Conservation (phyloP, 1,140 invertebrate genomes). For the Pseudomyrmex cubaensis region DNA sequence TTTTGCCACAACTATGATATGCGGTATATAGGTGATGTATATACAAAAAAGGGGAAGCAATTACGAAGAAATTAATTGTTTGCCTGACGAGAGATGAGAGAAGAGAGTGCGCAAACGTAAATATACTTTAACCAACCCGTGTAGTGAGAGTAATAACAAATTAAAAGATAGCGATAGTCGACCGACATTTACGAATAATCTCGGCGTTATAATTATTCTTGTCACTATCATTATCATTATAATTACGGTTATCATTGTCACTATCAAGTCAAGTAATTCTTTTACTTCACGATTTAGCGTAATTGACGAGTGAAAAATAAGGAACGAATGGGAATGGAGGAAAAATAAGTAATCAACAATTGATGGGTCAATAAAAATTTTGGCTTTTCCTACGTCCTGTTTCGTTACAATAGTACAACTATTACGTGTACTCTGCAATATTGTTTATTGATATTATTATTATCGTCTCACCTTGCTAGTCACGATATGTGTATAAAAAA, state of each 20-base stretch:
- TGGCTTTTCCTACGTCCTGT: slow-evolving; percentile 3
- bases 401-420: slow-evolving; percentile 62
- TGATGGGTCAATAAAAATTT: slow-evolving; percentile 2
- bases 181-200: slow-evolving; percentile 79
- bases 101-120: slow-evolving; percentile 48
- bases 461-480: slow-evolving; percentile 33
- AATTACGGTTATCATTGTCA: slow-evolving; percentile 69
- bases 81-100: slow-evolving; percentile 67
- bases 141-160: slow-evolving; percentile 84
- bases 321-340: background rate
- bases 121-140: slow-evolving; percentile 83
- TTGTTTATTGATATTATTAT: slow-evolving; percentile 60
- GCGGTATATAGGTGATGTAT: slow-evolving; percentile 78
- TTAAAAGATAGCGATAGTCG: slow-evolving; percentile 79
- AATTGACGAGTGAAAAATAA: slow-evolving; percentile 24
- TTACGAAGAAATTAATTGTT: slow-evolving; percentile 77
- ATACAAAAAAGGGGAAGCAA: slow-evolving; percentile 72
- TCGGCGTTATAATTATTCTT: slow-evolving; percentile 75
- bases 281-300: slow-evolving; percentile 51
- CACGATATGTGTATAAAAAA: background rate
- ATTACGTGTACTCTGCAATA: slow-evolving; percentile 67
- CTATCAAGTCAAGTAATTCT: slow-evolving; percentile 60
- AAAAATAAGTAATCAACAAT: background rate
- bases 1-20: slow-evolving; percentile 77
- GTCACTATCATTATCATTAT: slow-evolving; percentile 76